A percentile compares a stretch with the other conserved stretches of the same genome.
phyloP scores from a whole-genome alignment of 2,797 vertebrate genomes.

The Forpus xanthops region DNA sequence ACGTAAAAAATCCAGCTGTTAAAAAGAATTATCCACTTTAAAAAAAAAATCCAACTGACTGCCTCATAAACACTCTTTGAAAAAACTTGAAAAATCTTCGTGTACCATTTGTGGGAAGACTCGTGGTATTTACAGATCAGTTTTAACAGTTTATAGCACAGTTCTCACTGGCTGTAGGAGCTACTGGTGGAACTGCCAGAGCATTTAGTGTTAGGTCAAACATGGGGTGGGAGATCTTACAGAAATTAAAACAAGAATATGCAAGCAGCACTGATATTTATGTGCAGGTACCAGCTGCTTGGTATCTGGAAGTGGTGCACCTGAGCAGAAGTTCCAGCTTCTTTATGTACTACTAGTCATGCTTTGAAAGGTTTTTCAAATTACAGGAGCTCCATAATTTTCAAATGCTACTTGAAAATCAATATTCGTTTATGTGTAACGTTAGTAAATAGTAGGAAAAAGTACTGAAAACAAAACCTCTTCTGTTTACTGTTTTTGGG shows the following conservation, averaged over 20 bases:
- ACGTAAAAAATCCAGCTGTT: not conserved
- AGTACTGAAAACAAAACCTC: not conserved
- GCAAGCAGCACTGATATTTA: fast-evolving
- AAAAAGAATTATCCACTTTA: not conserved
- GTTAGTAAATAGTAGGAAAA: not conserved
- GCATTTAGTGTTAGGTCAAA: not conserved
- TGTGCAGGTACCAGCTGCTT: fast-evolving
- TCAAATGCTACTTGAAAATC: not conserved
- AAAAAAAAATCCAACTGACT: not conserved
- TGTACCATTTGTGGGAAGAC: not conserved
- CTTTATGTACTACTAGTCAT: not conserved
- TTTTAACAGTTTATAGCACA: not conserved
- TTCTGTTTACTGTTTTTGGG: not conserved
- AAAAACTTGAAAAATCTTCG: not conserved
- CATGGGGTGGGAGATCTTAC: not conserved
- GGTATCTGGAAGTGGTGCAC: not conserved
- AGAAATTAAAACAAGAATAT: not conserved
- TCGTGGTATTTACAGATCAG: not conserved
- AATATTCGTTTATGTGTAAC: not conserved
- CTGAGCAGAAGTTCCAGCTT: not conserved
- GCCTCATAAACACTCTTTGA: not conserved
- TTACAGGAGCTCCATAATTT: not conserved
- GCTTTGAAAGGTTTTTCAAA: not conserved
- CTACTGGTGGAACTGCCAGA: not conserved
- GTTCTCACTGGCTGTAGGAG: not conserved